phyloP scores from a whole-genome alignment of 53 echinoderm and acorn worm genomes.

The Pentamera pediparva region DNA sequence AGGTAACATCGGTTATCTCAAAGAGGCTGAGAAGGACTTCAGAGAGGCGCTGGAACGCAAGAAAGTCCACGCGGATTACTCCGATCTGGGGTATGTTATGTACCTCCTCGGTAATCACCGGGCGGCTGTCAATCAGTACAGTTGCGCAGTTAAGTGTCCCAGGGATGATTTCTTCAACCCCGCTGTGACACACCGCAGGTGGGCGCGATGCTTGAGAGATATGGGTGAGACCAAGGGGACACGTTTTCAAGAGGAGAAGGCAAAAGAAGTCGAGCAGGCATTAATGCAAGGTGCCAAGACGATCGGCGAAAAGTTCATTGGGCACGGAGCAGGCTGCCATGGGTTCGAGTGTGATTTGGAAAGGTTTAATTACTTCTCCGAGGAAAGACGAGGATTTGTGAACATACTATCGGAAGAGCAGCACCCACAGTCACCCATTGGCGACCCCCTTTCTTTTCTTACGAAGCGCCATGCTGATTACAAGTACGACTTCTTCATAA shows the following conservation, averaged over 20 bases:
- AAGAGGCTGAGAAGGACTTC: slow-evolving; percentile 57
- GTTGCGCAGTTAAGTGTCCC: slow-evolving; percentile 49
- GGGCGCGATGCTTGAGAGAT: slow-evolving; percentile 60
- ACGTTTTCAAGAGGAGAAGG: slow-evolving; percentile 27
- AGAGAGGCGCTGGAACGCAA: slow-evolving; percentile 46
- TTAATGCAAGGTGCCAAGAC: slow-evolving; percentile 36
- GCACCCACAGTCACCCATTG: slow-evolving; percentile 4
- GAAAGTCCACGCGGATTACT: slow-evolving; percentile 73
- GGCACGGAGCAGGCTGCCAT: slow-evolving; percentile 68
- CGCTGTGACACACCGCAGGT: slow-evolving; percentile 59
- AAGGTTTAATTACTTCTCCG: slow-evolving; percentile 64
- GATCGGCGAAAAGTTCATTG: slow-evolving; percentile 57
- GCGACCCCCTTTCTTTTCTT: background rate
- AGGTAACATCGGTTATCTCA: slow-evolving; percentile 14
- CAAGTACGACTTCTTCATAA: slow-evolving; percentile 81
- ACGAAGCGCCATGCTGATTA: slow-evolving; percentile 11
- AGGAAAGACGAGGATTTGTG: slow-evolving; percentile 67
- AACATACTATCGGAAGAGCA: slow-evolving; percentile 57
- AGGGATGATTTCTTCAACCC: slow-evolving; percentile 69
- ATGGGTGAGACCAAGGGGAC: slow-evolving; percentile 71
- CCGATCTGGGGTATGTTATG: slow-evolving; percentile 68
- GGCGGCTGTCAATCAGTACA: slow-evolving; percentile 60
- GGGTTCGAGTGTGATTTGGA: slow-evolving; percentile 79
- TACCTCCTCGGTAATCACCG: slow-evolving; percentile 54
- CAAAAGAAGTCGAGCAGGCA: slow-evolving; percentile 8